Base-by-base conservation (phyloP, 2,888 invertebrate genomes). In the Phortica magna region DNA sequence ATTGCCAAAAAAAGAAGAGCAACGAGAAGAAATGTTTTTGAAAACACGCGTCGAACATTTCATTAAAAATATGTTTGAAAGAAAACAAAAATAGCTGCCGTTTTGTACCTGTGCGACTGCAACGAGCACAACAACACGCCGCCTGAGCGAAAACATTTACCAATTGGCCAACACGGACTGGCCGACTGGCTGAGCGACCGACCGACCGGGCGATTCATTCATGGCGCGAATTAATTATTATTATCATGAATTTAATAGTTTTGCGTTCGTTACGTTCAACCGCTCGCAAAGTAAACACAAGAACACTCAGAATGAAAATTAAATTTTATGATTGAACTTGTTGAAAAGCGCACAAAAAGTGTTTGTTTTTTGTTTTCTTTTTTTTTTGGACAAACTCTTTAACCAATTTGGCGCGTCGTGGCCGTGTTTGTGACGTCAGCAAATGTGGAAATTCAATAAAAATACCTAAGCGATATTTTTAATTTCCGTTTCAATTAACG, bases 401-500 rank as follows among this genome's bases (percentile, higher is more conserved):
- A 48, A 7, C 48, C 14, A 48, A 9, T 48, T 48, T 48, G n/a
- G n/a, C n/a, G n/a, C n/a, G n/a, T 43, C 43, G 43, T 43, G 10
- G 10, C 17, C 19, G 61, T 10, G 22, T 0, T 19, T 19, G 19
- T 68, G 68, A 68, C 68, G 68, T 68, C 68, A 68, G 19, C 9
- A 68, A 68, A 43, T n/a, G n/a, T 67, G 41, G 14, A 68, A 68
- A 68, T 7, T 43, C 10, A 68, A 68, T 19, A 64, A 31, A 64
- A 64, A 64, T 64, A 59, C 17, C 59, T 59, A 59, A 14, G 59
- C 59, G 10, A 59, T 19, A 14, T 59, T 59, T 59, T 59, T 0
- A 59, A 59, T 22, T 64, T 22, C 41, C 42, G 42, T 17, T 68
- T 68, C 19, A 19, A 43, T 43, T 43, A 14, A 19, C 14, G 39